Evolutionary conservation across 92 coral and sea anemone genomes (phyloP), one percentile per base, ranked within the genome.

Genomic region (Meandrina meandrites): DNA sequence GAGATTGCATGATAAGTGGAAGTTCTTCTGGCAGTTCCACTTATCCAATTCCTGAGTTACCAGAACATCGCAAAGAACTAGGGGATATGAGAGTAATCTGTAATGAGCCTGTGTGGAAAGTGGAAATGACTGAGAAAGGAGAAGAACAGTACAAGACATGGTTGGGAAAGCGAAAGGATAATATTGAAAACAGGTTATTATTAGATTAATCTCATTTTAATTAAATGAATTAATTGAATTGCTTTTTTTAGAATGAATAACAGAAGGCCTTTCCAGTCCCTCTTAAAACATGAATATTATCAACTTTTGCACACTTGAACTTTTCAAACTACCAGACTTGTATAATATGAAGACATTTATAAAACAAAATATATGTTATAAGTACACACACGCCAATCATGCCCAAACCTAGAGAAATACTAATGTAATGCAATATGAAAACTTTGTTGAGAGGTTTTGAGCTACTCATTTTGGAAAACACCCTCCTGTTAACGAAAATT

Each of bases 1-100:
- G n/a, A n/a, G n/a, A n/a, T n/a, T 60, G 82, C 73, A 1, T 76
- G 5, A 77, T 70, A 11, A 85, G 88, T 5, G 91, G 89, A 51
- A 73, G 88, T 58, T 91, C 94, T 30, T 88, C 91, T 42, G 90
- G 88, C 27, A 86, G 85, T 40, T 86, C 91, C 18, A 15, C 40
- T 12, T 92, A 86, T 56, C 90, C 92, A 21, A 92, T 92, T 35
- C 89, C 88, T 24, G 94, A 86, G 77, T 84, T 88, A 10, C 90
- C 90, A 40, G 92, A 88, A 48, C 92, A 92, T n/a, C 74, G 68
- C 17, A 89, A 76, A 21, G 90, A 92, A 78, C 88, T n/a, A n/a
- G n/a, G n/a, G n/a, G n/a, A n/a, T 92, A 22, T 87, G 89, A n/a
- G n/a, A n/a, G n/a, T n/a, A n/a, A n/a, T n/a, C n/a, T n/a, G n/a